Percentiles rank a stretch among this genome's conserved stretches.
Conservation (phyloP, 2,888 invertebrate genomes). For the Tetragonula carbonaria region DNA sequence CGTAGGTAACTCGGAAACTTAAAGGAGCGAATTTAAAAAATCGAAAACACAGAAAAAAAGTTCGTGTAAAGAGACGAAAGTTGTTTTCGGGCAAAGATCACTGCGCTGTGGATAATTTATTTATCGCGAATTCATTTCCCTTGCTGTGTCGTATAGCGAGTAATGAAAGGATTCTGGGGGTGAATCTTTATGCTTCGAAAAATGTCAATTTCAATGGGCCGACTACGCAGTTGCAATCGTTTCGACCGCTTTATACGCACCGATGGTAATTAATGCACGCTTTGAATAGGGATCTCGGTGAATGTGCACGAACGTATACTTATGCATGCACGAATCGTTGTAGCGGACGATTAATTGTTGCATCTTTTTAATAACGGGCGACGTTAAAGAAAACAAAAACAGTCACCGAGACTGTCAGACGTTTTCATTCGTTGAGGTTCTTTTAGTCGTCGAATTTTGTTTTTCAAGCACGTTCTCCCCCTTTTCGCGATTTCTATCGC, state of each 20-base stretch:
- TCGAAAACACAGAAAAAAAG: not conserved
- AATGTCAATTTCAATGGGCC: constrained; percentile 53
- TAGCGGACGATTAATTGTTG: constrained; percentile 4
- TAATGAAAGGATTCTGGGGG: constrained; percentile 22
- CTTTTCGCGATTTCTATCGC: no score
- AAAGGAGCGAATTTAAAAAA: no score
- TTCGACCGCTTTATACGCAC: constrained; percentile 67
- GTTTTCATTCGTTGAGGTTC: no score
- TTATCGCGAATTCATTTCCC: constrained; percentile 10
- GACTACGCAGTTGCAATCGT: constrained; percentile 55
- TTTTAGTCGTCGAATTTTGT: no score
- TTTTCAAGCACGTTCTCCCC: no score
- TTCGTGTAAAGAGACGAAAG: not conserved
- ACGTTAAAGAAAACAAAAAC: not conserved
- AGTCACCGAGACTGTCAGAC: not conserved
- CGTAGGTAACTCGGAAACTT: no score
- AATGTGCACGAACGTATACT: constrained; percentile 36
- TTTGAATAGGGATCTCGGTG: constrained; percentile 63
- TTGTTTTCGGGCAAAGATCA: no score
- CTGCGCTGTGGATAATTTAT: constrained; percentile 10
- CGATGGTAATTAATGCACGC: constrained; percentile 69
- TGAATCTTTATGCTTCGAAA: constrained; percentile 45
- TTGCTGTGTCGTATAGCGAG: not conserved
- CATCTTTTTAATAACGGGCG: not conserved
- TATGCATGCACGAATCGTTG: constrained; percentile 34